phyloP scores from a whole-genome alignment of 2,797 vertebrate genomes.

The Enoplosus armatus region DNA sequence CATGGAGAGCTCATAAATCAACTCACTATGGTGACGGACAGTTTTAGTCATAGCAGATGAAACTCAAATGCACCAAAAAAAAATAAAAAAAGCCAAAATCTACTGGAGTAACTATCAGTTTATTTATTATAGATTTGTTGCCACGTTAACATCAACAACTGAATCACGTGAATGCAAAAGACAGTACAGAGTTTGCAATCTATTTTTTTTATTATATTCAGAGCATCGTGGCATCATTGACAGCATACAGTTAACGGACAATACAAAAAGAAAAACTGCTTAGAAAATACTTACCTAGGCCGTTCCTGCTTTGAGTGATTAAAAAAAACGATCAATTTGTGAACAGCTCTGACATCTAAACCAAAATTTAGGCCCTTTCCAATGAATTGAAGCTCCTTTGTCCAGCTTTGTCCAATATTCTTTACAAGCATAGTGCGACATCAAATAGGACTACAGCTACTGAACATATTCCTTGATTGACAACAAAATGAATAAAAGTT shows the following conservation, averaged over 20 bases:
- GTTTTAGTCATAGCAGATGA: background rate
- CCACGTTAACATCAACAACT: background rate
- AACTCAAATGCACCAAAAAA: background rate
- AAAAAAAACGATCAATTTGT: conserved; percentile 64
- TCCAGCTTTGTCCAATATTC: conserved; percentile 55
- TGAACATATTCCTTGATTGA: conserved; percentile 57
- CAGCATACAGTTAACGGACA: conserved; percentile 83
- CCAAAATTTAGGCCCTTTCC: conserved; percentile 58
- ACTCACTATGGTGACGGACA: background rate
- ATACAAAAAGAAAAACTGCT: conserved; percentile 82
- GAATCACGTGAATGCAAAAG: background rate
- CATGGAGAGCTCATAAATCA: background rate
- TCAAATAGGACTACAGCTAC: conserved; percentile 62
- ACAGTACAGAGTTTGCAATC: conserved; percentile 63
- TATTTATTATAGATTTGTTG: background rate
- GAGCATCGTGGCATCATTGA: conserved; percentile 75
- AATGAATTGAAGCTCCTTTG: conserved; percentile 46
- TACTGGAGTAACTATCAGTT: background rate
- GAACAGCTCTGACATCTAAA: conserved; percentile 51
- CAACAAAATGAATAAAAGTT: conserved; percentile 65
- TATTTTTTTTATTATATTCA: conserved; percentile 70
- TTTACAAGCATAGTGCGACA: conserved; percentile 69
- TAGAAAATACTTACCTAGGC: conserved; percentile 89
- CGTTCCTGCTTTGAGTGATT: conserved; percentile 78
- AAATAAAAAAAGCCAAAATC: background rate